Evolutionary conservation across 2,113 vertebrate species (phyloP), one percentile per base, ranked within the genome.

Genomic region (Laterallus jamaicensis): DNA sequence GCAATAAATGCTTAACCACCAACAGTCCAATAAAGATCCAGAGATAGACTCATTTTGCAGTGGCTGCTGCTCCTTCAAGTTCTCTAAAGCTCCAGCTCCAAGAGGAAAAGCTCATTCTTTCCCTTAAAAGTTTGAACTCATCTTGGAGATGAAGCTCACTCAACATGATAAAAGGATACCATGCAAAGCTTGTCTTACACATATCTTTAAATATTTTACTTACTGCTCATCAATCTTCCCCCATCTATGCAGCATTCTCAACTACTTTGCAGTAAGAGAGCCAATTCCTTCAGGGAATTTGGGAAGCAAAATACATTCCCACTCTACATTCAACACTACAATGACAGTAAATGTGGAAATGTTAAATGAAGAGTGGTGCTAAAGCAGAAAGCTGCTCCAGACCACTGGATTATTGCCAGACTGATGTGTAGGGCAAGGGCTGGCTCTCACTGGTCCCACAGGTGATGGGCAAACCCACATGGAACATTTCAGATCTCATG

Each of bases 131-230:
- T 89, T 93, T 86, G 67, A 94, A 44, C 39, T 69, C 88, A 35
- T 37, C 79, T 93, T 68, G 42, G 91, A 93, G 79, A 94, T 77
- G 59, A 93, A 94, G 96, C 63, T 52, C 56, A 26, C 84, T 95
- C 63, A 60, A 82, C 90, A 79, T 88, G 84, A 95, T 95, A 91
- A 96, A 93, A 64, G 78, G 89, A 81, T 78, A 81, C 49, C 88
- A 90, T 58, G 87, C 75, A 86, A 95, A 94, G 52, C 88, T 93
- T 85, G 87, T 90, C 83, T 95, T 93, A 82, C 69, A 86, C 55
- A 74, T 42, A 17, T 91, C 92, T 95, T 96, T 86, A 97, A 97
- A 94, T 96, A 83, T 94, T 96, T 88, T 95, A 92, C 87, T 95
- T 93, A 83, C 86, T 80, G 92, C 82, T 92, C 77, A 71, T 89